Evolutionary conservation across 2,113 vertebrate genomes (phyloP).

Genomic region (Mystacornis crossleyi): DNA sequence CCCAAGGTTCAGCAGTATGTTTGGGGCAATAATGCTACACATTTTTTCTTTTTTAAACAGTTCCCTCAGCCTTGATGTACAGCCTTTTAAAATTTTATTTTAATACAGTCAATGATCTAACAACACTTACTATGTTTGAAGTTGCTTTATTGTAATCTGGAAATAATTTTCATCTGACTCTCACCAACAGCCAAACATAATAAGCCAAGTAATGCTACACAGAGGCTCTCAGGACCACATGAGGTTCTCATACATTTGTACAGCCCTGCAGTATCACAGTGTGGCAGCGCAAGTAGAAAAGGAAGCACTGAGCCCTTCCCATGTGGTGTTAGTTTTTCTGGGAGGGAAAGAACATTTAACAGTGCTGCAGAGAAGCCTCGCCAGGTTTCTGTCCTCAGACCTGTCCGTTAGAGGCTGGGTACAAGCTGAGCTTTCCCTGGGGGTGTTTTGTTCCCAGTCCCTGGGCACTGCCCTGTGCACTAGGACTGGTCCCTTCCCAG

Average conservation of each 20-base stretch:
- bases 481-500: not conserved
- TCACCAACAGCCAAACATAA: conserved; percentile 68
- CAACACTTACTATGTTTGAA: conserved; percentile 52
- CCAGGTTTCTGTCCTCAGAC: not conserved
- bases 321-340: not conserved
- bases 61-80: conserved; percentile 43
- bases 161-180: conserved; percentile 71
- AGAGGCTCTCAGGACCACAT: not conserved
- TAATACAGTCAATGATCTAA: conserved; percentile 59
- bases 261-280: too few species aligned
- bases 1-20: conserved; percentile 63
- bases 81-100: conserved; percentile 58
- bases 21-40: conserved; percentile 52
- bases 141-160: conserved; percentile 67
- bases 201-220: conserved; percentile 59
- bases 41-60: not conserved
- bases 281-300: not conserved
- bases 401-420: not conserved
- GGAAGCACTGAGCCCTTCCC: not conserved
- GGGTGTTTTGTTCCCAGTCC: not conserved
- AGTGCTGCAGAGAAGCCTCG: not conserved
- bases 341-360: not conserved
- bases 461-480: not conserved
- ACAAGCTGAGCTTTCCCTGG: not conserved
- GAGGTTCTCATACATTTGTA: not conserved